phyloP scores from a whole-genome alignment of 2,888 invertebrate species.

The Argynnis bischoffii region DNA sequence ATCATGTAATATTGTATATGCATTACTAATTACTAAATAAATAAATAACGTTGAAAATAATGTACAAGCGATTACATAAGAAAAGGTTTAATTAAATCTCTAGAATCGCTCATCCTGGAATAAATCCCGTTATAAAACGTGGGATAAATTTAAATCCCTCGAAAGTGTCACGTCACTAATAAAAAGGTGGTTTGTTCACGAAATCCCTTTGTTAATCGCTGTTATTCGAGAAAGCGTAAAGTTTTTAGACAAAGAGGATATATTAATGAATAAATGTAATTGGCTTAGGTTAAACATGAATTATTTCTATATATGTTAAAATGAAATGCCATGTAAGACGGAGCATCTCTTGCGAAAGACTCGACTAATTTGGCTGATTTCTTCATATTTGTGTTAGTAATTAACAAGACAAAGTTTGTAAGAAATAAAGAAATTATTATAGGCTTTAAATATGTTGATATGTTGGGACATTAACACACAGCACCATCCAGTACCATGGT shows the following conservation, averaged over 20 bases:
- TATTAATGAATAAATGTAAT: background rate
- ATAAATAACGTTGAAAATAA: background rate
- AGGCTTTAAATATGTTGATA: too few relatives aligned
- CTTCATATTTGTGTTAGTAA: too few relatives aligned
- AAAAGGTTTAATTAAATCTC: constrained; percentile 10
- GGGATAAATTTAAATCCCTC: constrained; percentile 16
- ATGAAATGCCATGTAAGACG: too few relatives aligned
- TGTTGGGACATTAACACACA: too few relatives aligned
- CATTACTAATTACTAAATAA: background rate
- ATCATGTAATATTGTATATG: too few relatives aligned
- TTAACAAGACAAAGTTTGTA: too few relatives aligned
- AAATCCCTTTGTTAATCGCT: constrained; percentile 30
- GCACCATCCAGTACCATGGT: too few relatives aligned
- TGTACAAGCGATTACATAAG: background rate
- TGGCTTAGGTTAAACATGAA: too few relatives aligned
- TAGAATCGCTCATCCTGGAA: constrained; percentile 4
- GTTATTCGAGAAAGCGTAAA: constrained; percentile 11
- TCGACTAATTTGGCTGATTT: too few relatives aligned
- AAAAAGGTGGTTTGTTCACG: constrained; percentile 21
- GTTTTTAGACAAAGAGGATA: constrained; percentile 1
- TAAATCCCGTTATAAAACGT: constrained; percentile 22
- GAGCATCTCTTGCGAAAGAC: too few relatives aligned
- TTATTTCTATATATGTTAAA: too few relatives aligned
- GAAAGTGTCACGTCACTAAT: constrained; percentile 20
- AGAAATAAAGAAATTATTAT: too few relatives aligned